These are phyloP conservation scores for Cossypha caffra DNA, from an alignment of 2,797 vertebrate genomes.

Conservation along the genomic window DNA sequence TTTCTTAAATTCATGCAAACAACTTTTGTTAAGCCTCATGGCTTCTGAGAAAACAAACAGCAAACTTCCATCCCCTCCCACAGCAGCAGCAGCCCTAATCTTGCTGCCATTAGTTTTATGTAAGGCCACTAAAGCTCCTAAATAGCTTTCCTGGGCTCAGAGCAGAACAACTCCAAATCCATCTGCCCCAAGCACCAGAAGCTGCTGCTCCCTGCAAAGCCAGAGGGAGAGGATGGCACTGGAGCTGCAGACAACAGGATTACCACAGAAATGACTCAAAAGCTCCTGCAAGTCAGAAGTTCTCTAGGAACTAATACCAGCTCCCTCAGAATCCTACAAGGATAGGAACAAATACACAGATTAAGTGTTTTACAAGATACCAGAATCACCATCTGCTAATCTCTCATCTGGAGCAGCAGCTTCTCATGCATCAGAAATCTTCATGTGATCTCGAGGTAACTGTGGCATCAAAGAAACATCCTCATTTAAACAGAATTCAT, in stretches of 20 bases:
- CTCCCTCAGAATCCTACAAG: neutral
- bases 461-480: neutral
- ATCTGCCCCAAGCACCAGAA: neutral
- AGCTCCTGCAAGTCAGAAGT: neutral
- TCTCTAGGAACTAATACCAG: too few species aligned
- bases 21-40: neutral
- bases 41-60: neutral
- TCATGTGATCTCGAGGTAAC: neutral
- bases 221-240: neutral
- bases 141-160: neutral
- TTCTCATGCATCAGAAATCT: neutral
- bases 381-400: neutral
- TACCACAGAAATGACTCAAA: neutral
- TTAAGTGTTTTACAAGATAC: neutral
- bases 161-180: neutral
- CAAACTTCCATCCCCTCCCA: neutral
- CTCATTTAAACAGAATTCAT: fast-evolving
- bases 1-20: neutral
- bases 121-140: neutral
- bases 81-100: neutral
- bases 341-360: neutral
- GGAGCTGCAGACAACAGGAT: neutral
- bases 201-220: neutral
- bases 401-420: neutral
- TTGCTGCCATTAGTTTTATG: neutral